Evolutionary conservation across 2,113 vertebrate species (phyloP), one percentile per base, ranked within the genome.

Genomic region (Pygoscelis antarcticus): DNA sequence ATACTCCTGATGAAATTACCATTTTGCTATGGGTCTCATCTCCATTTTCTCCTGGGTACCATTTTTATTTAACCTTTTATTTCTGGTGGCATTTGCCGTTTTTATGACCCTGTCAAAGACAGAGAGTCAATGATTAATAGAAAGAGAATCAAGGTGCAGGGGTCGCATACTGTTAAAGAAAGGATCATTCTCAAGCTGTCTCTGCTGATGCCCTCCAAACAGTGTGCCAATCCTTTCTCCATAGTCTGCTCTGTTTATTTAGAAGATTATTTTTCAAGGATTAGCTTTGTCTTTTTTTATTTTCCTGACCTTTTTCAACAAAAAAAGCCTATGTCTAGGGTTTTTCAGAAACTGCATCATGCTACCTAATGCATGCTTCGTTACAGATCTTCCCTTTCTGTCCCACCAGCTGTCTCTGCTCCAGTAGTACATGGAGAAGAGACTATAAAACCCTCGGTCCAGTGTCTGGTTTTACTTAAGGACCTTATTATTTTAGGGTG

Each of bases 211-310:
- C 22, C 54, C 69, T 47, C 77, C 60, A 55, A 62, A 21, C 36
- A 13, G 13, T 32, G 2, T 49, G 38, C 52, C 68, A 32, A 57
- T 68, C 68, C 16, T 44, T 72, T 76, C 71, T 57, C 65, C 47
- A 18, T 6, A 26, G 54, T 44, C 60, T 84, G 55, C 46, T 65
- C 52, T 79, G 52, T 83, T 92, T 83, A 60, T 88, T 71, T 85
- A 76, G 86, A 75, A 85, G 78, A 84, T 84, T 87, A 75, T 90
- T 96, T 95, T 75, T 87, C 30, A 42, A 71, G 42, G 51, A 64
- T 93, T 66, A 44, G 8, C n/a, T 66, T 91, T 54, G 36, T 87
- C 21, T 47, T 25, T 25, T 51, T 51, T 49, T 49, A 42, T 49
- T 49, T 49, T 21, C 49, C 49, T 26, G 10, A 27, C 9, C 26